phyloP scores from a whole-genome alignment of 2,888 invertebrate genomes.

The Crematogaster levior region DNA sequence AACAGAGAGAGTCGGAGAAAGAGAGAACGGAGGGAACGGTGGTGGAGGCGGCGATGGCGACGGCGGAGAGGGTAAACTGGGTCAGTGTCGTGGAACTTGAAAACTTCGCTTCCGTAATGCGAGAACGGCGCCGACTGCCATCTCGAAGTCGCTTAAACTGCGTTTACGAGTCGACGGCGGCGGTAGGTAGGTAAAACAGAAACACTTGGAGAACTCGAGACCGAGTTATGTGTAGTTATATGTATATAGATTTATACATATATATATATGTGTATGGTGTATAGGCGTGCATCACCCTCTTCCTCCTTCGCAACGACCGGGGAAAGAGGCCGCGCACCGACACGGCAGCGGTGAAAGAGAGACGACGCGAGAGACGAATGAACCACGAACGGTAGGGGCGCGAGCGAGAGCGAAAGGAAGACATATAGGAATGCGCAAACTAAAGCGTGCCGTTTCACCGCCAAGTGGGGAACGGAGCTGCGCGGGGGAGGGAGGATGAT shows the following conservation, averaged over 20 bases:
- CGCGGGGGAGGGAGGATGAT: slow-evolving; percentile 4
- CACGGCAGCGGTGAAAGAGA: background rate
- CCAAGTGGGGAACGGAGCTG: slow-evolving; percentile 11
- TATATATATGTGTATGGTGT: background rate
- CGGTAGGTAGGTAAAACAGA: slow-evolving; percentile 79
- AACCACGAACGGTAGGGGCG: background rate
- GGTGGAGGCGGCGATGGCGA: slow-evolving; percentile 30
- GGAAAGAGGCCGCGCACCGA: slow-evolving; percentile 19
- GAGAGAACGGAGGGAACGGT: slow-evolving; percentile 33
- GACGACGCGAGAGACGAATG: slow-evolving; percentile 24
- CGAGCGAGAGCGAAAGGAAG: slow-evolving; percentile 56
- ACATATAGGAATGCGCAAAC: slow-evolving; percentile 66
- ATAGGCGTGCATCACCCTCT: slow-evolving; percentile 8
- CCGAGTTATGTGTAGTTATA: slow-evolving; percentile 73
- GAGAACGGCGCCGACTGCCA: slow-evolving; percentile 77
- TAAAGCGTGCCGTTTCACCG: slow-evolving; percentile 56
- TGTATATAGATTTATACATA: slow-evolving; percentile 42
- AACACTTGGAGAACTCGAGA: slow-evolving; percentile 72
- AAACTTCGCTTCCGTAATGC: slow-evolving; percentile 85
- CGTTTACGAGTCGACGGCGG: slow-evolving; percentile 79
- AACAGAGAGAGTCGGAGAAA: slow-evolving; percentile 51
- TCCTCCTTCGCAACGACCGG: background rate
- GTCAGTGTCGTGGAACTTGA: slow-evolving; percentile 86
- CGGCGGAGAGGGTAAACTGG: slow-evolving; percentile 81
- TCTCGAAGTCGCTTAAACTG: slow-evolving; percentile 79